Evolutionary conservation across 2,113 vertebrate genomes (phyloP), one percentile per base, ranked within the genome.

Genomic region (Microtus montanus): DNA sequence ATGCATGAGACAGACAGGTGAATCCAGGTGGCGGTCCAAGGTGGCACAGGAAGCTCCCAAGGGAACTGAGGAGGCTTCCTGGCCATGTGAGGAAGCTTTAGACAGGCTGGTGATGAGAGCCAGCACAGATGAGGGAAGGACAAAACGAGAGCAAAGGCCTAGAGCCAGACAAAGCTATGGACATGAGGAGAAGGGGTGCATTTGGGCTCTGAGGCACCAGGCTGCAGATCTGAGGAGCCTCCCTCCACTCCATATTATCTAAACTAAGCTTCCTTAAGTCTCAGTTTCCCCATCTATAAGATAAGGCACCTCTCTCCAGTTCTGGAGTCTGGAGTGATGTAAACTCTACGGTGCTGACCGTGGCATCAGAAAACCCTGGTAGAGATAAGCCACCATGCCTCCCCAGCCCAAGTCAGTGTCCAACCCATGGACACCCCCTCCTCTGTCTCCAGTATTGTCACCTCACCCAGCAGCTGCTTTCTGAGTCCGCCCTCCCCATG

Each of bases 311-410:
- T 33, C 44, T 35, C 44, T 3, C 19, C 1, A 5, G 26, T 1
- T 12, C 68, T 44, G 58, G 68, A 3, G 0, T 8, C 35, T 12
- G 7, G 41, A 49, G 52, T 19, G 26, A 6, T 30, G 61, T 11
- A 4, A 24, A 38, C 2, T 28, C 1, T 11, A 4, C 5, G 9
- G 41, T 1, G 11, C 26, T 28, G n/a, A 44, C 13, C 0, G 0
- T 7, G 8, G 5, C 2, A 9, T 3, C 92, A 20, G 2, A 30
- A 22, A 26, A 9, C 35, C 28, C 19, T 30, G 0, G 2, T 28
- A 44, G 52, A 63, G n/a, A 30, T 1, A 1, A 24, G 63, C 15
- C 47, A 73, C 20, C 2, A 7, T 47, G 2, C 61, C 15, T 52
- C 19, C 15, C 24, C 63, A 26, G 13, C 12, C 80, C n/a, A 61